phyloP scores from a whole-genome alignment of 92 coral and sea anemone genomes.

The Chrysogorgia sp. region DNA sequence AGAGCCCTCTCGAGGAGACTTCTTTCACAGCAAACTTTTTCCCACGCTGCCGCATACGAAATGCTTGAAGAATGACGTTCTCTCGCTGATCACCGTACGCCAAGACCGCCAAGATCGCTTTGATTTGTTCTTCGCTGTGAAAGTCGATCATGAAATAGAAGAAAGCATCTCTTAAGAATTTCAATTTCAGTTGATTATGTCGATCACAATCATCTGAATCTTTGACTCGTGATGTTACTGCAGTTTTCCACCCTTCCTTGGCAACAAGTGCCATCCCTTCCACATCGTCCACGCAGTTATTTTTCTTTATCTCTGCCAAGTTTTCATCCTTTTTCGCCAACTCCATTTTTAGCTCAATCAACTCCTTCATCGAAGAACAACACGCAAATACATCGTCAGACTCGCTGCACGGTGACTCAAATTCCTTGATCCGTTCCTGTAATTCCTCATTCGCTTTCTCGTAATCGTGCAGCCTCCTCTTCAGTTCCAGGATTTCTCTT shows the following conservation, averaged over 20 bases:
- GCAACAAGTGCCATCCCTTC: constrained; percentile 36
- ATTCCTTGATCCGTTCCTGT: constrained; percentile 47
- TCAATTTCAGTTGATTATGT: constrained; percentile 80
- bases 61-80: constrained; percentile 83
- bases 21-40: constrained; percentile 89
- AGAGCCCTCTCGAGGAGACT: constrained; percentile 88
- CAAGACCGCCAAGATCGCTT: constrained; percentile 90
- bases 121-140: constrained; percentile 96
- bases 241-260: constrained; percentile 1
- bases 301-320: constrained; percentile 66
- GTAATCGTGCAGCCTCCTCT: constrained; percentile 46
- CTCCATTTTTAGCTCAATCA: constrained; percentile 72
- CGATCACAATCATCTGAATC: constrained; percentile 48
- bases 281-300: constrained; percentile 55
- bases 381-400: constrained; percentile 86
- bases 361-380: constrained; percentile 93
- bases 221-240: constrained; percentile 57
- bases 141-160: constrained; percentile 98
- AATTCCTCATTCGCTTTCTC: constrained; percentile 51
- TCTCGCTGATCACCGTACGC: constrained; percentile 93
- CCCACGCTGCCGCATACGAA: constrained; percentile 82
- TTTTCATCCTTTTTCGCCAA: constrained; percentile 72
- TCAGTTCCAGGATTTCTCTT: constrained; percentile 66
- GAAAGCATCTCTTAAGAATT: constrained; percentile 93
- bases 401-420: constrained; percentile 51